These are phyloP conservation scores for Nyctibius grandis DNA, from an alignment of 2,797 vertebrate species.

Conservation along the genomic window DNA sequence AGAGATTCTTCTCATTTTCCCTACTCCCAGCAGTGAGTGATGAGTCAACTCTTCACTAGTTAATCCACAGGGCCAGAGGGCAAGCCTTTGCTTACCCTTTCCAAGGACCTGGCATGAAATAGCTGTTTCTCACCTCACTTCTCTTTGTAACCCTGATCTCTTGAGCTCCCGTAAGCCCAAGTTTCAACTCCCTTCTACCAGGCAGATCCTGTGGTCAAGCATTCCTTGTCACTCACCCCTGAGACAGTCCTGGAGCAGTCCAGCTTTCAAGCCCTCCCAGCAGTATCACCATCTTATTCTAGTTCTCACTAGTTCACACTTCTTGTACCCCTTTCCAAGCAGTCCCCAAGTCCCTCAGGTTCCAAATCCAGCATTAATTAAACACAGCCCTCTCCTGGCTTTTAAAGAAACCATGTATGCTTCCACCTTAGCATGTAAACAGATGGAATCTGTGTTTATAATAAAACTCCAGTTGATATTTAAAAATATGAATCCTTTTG, in stretches of 20 bases:
- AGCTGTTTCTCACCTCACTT: background rate
- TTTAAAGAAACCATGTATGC: background rate
- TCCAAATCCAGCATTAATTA: background rate
- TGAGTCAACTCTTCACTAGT: background rate
- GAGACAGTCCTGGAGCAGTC: background rate
- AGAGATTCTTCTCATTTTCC: background rate
- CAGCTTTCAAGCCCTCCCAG: background rate
- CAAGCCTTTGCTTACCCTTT: background rate
- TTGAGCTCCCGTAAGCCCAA: fast-evolving
- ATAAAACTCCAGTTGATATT: background rate
- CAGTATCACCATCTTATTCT: background rate
- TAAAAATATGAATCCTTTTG: background rate
- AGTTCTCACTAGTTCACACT: background rate
- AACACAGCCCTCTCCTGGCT: background rate
- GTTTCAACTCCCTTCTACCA: background rate
- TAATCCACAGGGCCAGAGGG: background rate
- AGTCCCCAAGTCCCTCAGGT: background rate
- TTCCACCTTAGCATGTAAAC: background rate
- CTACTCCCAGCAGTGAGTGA: background rate
- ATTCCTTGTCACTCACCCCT: background rate
- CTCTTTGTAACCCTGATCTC: background rate
- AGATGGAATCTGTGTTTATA: background rate
- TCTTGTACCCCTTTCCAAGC: background rate
- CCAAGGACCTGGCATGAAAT: background rate
- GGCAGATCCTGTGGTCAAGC: background rate